Percentiles rank a stretch among this genome's conserved stretches.
phyloP scores from a whole-genome alignment of 2,888 invertebrate genomes.

The Norana najaformis region DNA sequence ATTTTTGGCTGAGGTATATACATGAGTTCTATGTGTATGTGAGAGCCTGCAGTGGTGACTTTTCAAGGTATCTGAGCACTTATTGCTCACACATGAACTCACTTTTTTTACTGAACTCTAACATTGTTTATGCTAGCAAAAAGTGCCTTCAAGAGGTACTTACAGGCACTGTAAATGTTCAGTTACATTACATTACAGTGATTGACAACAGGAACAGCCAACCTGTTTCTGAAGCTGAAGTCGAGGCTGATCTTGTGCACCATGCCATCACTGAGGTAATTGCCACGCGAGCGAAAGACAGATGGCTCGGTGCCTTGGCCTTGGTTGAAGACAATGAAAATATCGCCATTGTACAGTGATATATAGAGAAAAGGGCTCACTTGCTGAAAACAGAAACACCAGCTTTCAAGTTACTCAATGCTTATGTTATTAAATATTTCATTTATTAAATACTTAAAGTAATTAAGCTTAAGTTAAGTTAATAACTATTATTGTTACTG shows the following conservation, averaged over 20 bases:
- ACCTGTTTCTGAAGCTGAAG: constrained; percentile 45
- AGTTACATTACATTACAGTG: background rate
- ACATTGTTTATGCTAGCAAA: background rate
- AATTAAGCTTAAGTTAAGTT: no score
- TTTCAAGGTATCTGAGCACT: no score
- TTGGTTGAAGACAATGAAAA: constrained; percentile 47
- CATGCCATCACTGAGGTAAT: constrained; percentile 45
- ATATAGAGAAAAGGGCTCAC: constrained; percentile 43
- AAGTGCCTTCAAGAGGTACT: background rate
- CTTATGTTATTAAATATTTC: background rate
- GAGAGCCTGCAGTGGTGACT: no score
- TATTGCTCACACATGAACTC: no score
- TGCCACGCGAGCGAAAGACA: constrained; percentile 41
- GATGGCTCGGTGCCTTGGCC: constrained; percentile 38
- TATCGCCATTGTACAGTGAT: constrained; percentile 47
- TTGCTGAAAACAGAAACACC: constrained; percentile 31
- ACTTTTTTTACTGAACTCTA: no score
- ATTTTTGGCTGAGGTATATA: no score
- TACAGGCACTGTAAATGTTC: background rate
- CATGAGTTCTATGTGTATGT: no score
- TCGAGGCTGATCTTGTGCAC: constrained; percentile 43
- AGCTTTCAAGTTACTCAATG: background rate
- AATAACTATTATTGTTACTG: background rate
- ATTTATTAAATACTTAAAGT: background rate
- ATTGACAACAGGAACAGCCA: background rate